Evolutionary conservation across 2,888 invertebrate species (phyloP), one percentile per base, ranked within the genome.

Genomic region (Mesoligia furuncula): DNA sequence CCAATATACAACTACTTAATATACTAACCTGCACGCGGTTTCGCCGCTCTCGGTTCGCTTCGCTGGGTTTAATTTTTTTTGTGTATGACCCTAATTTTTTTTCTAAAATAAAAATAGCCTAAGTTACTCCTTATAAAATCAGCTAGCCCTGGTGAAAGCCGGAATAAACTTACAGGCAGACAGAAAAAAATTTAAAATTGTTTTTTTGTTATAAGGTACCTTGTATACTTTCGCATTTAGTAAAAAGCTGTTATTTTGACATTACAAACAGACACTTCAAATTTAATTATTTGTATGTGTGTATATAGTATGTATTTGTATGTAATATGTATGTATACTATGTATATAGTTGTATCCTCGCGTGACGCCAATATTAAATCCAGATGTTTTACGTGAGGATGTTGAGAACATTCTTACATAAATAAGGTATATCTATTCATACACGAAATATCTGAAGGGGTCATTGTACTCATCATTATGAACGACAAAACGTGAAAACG

Each of bases 341-440:
- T 24, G 8, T 51, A 9, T 51, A 24, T 51, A 51, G 2, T 15
- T 61, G 20, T 61, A 2, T 76, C 39, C 39, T 66, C 6, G 17
- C 51, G 3, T 48, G 20, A 42, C 9, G 2, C 3, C 27, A 13
- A 74, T 54, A 39, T 31, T 11, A 31, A 61, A 45, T 61, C 62
- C 39, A 62, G 36, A 67, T 73, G 36, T 80, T 36, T 66, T 61
- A 65, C 36, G n/a, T 31, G 65, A 31, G 11, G 17, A n/a, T 67
- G 3, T 39, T 62, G 27, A 73, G 8, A 73, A 54, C 45, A 45
- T 72, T 42, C 24, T 15, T 59, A 20, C 5, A 3, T 48, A 15
- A 1, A 15, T 45, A 45, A 39, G 8, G 39, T 39, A 36, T 8
- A 39, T 39, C 39, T 39, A 39, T 39, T 39, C 39, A 8, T 39